Evolutionary conservation across 2,797 vertebrate species (phyloP).

Genomic region (Scarus forsteni): DNA sequence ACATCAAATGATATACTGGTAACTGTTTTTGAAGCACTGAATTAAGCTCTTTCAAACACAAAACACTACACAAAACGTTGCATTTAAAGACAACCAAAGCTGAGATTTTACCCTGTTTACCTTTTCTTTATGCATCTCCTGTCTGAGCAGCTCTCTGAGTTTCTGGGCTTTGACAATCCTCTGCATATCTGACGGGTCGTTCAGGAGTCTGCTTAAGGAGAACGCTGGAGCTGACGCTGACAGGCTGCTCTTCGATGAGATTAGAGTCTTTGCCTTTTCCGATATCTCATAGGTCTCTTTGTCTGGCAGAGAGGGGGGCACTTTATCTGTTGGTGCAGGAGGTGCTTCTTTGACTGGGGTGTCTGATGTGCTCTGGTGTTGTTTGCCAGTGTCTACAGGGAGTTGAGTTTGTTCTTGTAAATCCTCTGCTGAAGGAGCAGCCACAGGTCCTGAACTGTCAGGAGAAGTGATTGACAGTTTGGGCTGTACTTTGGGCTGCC

Average conservation of each 20-base stretch:
- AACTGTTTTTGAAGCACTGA: background rate
- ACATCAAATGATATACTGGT: conserved; percentile 15
- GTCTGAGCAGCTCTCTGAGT: conserved; percentile 91
- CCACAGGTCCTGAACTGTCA: conserved; percentile 8
- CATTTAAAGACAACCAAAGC: background rate
- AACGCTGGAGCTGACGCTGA: conserved; percentile 35
- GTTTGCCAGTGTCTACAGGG: conserved; percentile 16
- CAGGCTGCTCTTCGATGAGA: conserved; percentile 42
- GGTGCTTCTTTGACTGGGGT: conserved; percentile 48
- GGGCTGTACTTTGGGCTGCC: conserved; percentile 63
- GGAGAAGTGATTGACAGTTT: conserved; percentile 38
- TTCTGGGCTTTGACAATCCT: conserved; percentile 91
- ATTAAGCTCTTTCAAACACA: background rate
- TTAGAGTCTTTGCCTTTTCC: conserved; percentile 74
- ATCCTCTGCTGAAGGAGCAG: conserved; percentile 7
- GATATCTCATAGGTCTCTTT: conserved; percentile 67
- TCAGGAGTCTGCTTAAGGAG: conserved; percentile 76
- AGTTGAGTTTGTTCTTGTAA: conserved; percentile 10
- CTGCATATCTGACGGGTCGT: conserved; percentile 86
- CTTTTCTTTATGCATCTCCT: conserved; percentile 91
- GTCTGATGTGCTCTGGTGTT: conserved; percentile 14
- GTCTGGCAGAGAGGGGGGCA: conserved; percentile 46
- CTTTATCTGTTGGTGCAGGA: conserved; percentile 56
- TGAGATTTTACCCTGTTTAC: conserved; percentile 69
- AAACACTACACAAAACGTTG: background rate